These are phyloP conservation scores for Epsilonema sp. DNA, from an alignment of 2,888 invertebrate species.

Conservation along the genomic window DNA sequence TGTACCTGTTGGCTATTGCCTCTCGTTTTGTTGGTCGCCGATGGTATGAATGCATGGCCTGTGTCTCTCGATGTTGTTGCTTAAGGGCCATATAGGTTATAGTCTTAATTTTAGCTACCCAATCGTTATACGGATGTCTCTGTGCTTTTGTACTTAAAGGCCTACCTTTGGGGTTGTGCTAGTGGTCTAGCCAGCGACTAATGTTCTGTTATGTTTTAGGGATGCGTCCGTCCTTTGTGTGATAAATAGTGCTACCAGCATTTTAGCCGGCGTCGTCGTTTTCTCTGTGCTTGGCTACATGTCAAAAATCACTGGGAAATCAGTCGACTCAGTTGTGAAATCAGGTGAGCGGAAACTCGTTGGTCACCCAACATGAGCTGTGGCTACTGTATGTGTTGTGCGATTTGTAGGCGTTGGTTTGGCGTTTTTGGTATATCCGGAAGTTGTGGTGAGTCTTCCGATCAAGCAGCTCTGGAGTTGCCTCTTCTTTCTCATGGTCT, in stretches of 20 bases:
- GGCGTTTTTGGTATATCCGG: conserved; percentile 31
- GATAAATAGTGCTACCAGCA: conserved; percentile 5
- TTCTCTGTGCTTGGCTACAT: conserved; percentile 12
- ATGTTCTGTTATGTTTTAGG: conserved; percentile 5
- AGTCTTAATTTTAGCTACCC: too few relatives aligned
- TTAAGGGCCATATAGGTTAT: too few relatives aligned
- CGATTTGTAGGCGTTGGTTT: conserved; percentile 23
- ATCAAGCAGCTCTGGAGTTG: conserved; percentile 29
- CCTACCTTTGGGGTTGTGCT: too few relatives aligned
- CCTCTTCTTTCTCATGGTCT: conserved; percentile 28
- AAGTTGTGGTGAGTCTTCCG: conserved; percentile 29
- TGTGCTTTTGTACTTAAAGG: too few relatives aligned
- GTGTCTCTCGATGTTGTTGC: too few relatives aligned
- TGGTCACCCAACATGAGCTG: too few relatives aligned
- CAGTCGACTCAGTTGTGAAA: conserved; percentile 22
- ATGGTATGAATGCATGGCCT: too few relatives aligned
- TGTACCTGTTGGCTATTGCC: too few relatives aligned
- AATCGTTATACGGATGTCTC: too few relatives aligned
- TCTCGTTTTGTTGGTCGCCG: too few relatives aligned
- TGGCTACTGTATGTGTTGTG: too few relatives aligned
- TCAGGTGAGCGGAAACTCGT: conserved; percentile 20
- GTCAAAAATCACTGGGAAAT: conserved; percentile 7
- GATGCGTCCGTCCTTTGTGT: conserved; percentile 5
- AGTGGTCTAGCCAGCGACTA: too few relatives aligned
- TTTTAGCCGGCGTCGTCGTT: conserved; percentile 11